Evolutionary conservation across 2,797 vertebrate genomes (phyloP).

Genomic region (Apogon talboti): DNA sequence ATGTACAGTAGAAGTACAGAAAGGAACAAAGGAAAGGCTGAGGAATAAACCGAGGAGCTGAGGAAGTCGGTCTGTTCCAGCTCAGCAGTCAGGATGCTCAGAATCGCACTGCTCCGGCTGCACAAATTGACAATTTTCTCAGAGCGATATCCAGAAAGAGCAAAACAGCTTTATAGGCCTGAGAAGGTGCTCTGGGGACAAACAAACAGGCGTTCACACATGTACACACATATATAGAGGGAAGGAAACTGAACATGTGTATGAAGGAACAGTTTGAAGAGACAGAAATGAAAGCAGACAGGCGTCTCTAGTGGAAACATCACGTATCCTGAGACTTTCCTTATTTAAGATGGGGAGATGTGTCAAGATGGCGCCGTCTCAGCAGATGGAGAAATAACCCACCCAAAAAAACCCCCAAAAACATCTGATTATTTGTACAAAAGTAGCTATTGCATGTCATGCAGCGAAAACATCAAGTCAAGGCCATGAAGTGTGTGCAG

Average conservation of each 20-base stretch:
- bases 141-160: constrained; percentile 51
- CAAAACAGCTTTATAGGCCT: constrained; percentile 29
- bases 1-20: background rate
- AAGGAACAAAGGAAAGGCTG: background rate
- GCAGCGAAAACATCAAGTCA: background rate
- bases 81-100: constrained; percentile 50
- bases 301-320: background rate
- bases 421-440: too few relatives aligned
- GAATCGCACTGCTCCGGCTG: constrained; percentile 18
- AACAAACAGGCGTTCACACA: constrained; percentile 35
- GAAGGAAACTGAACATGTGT: background rate
- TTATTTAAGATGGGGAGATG: too few relatives aligned
- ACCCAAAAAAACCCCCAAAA: too few relatives aligned
- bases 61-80: constrained; percentile 33
- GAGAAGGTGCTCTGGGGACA: constrained; percentile 28
- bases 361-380: too few relatives aligned
- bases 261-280: background rate
- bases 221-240: background rate
- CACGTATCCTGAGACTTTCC: background rate
- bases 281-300: constrained; percentile 18
- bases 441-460: too few relatives aligned
- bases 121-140: constrained; percentile 64
- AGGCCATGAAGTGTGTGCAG: background rate
- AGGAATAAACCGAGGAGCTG: constrained; percentile 1
- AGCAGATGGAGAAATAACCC: too few relatives aligned